Evolutionary conservation across 2,797 vertebrate species (phyloP).

Genomic region (Scarus forsteni): DNA sequence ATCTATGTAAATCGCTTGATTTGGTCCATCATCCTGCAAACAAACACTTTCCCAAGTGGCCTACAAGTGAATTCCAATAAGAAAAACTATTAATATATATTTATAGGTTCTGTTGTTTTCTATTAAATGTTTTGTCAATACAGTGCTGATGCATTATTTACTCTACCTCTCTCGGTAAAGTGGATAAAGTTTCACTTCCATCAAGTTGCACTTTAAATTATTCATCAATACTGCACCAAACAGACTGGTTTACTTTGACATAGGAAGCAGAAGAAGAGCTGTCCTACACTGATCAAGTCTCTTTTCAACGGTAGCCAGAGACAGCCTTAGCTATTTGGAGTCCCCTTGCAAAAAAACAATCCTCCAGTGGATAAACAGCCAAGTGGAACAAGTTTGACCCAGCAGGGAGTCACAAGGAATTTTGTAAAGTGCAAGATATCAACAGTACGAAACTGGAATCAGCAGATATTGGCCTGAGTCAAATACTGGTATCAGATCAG

Average conservation of each 20-base stretch:
- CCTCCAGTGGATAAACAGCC: no score
- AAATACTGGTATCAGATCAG: no score
- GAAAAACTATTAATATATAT: background rate
- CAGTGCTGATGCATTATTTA: constrained; percentile 54
- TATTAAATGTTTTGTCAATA: background rate
- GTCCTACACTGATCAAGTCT: background rate
- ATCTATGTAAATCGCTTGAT: constrained; percentile 59
- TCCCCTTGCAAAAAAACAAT: no score
- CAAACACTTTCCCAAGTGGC: background rate
- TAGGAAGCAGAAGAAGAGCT: background rate
- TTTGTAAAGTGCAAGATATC: no score
- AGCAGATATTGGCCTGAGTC: no score
- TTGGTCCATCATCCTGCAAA: background rate
- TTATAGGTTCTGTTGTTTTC: background rate
- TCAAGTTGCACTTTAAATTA: constrained; percentile 54
- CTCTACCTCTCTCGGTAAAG: background rate
- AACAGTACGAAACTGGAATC: no score
- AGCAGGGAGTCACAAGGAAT: no score
- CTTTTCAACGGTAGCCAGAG: no score
- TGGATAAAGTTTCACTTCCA: constrained; percentile 43
- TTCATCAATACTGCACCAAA: constrained; percentile 47
- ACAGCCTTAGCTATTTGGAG: no score
- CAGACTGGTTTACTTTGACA: background rate
- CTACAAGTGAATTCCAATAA: background rate
- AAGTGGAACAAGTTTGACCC: no score